Conservation (phyloP, 2,113 vertebrate genomes). For the Platycercus adscitus region DNA sequence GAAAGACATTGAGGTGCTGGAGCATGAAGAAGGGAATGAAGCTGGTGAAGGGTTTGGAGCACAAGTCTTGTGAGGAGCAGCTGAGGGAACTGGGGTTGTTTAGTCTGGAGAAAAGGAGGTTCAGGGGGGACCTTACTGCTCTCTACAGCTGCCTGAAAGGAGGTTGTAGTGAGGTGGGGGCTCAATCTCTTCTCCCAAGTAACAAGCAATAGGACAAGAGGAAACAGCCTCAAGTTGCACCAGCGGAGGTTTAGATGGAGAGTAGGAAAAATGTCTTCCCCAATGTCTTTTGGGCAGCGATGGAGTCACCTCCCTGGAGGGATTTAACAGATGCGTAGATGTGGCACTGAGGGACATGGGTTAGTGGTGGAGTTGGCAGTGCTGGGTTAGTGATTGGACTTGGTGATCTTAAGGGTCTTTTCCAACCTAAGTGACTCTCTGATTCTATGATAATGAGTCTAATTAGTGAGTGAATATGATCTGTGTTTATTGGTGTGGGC, state of each 20-base stretch:
- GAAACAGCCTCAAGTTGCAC: not conserved
- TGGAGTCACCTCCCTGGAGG: not conserved
- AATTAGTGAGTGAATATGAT: not conserved
- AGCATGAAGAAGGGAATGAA: not conserved
- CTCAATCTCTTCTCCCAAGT: not conserved
- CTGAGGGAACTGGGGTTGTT: not conserved
- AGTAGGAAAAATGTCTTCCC: not conserved
- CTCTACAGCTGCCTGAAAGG: not conserved
- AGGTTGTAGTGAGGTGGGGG: not conserved
- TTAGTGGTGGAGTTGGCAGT: not conserved
- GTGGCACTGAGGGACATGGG: not conserved
- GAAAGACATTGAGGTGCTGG: not conserved
- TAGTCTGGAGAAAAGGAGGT: not conserved
- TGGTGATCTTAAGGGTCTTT: not conserved
- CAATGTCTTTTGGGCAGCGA: not conserved
- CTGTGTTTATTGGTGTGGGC: not conserved
- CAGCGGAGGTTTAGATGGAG: not conserved
- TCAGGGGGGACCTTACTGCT: not conserved
- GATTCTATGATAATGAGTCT: not conserved
- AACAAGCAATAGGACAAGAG: not conserved
- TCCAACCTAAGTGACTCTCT: not conserved
- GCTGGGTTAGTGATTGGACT: not conserved
- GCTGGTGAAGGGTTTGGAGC: not conserved
- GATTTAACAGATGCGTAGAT: rapidly evolving
- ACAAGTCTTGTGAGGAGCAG: not conserved